These are phyloP conservation scores for Melanostigma gelatinosum DNA, from an alignment of 2,113 vertebrate genomes.

Conservation along the genomic window DNA sequence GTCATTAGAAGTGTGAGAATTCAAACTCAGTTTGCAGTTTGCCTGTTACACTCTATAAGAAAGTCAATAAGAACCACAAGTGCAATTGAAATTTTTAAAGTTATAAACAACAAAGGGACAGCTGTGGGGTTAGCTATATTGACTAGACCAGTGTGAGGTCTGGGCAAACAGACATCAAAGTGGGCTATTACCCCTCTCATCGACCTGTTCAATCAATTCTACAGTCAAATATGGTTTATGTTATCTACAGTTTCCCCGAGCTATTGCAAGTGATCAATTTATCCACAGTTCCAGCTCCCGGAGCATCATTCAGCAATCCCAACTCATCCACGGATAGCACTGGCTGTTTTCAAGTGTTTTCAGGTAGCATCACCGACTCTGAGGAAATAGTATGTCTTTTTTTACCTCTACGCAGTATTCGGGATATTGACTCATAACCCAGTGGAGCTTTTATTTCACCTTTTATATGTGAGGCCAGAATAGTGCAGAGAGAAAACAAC, in stretches of 20 bases:
- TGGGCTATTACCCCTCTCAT: not conserved
- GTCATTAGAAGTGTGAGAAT: not conserved
- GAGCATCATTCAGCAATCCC: conserved; percentile 3
- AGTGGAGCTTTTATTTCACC: conserved; percentile 31
- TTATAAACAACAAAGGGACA: not conserved
- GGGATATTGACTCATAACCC: conserved; percentile 30
- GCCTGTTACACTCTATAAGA: not conserved
- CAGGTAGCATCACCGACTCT: conserved; percentile 8
- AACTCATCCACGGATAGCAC: not conserved
- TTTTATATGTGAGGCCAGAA: conserved; percentile 13
- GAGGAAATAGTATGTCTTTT: conserved; percentile 5
- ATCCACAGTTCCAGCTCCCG: conserved; percentile 3
- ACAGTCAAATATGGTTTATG: not conserved
- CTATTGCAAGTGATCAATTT: conserved; percentile 15
- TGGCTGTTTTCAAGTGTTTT: conserved; percentile 6
- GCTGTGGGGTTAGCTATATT: not conserved
- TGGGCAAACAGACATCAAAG: not conserved
- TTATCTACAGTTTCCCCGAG: not conserved
- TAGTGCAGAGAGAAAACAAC: not conserved
- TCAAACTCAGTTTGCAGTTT: not conserved
- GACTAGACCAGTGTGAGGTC: not conserved
- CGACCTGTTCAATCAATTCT: not conserved
- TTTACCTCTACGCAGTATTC: not conserved
- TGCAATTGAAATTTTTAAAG: not conserved
- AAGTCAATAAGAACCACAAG: not conserved